Conservation (phyloP, 1,140 invertebrate genomes). For the Sycobia sp. region DNA sequence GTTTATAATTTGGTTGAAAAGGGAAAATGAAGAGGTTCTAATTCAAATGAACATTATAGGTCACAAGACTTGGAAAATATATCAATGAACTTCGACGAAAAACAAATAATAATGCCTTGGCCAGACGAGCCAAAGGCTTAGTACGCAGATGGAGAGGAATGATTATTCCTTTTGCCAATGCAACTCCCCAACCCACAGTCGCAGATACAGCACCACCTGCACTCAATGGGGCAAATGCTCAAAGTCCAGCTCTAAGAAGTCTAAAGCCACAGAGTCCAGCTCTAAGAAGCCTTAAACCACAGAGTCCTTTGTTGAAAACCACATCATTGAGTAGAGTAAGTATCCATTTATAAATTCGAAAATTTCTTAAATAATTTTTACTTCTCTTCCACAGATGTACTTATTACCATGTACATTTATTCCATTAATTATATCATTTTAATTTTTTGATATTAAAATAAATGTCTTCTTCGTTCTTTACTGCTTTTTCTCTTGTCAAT, state of each 20-base stretch:
- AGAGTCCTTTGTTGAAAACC: slow-evolving; percentile 55
- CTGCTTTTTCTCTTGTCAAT: too few species aligned
- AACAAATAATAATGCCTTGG: slow-evolving; percentile 80
- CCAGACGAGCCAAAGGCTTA: slow-evolving; percentile 86
- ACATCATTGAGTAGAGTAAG: slow-evolving; percentile 52
- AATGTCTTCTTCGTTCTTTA: too few species aligned
- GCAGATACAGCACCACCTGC: slow-evolving; percentile 52
- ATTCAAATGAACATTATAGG: slow-evolving; percentile 54
- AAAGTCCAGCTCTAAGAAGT: slow-evolving; percentile 51
- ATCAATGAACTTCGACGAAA: slow-evolving; percentile 89
- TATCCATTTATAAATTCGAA: not conserved
- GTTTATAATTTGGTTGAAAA: not conserved
- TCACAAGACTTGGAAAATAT: slow-evolving; percentile 88
- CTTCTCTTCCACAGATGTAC: too few species aligned
- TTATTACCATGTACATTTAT: too few species aligned
- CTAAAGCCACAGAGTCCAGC: slow-evolving; percentile 56
- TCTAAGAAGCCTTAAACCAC: slow-evolving; percentile 51
- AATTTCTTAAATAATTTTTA: not conserved
- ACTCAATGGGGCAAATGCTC: slow-evolving; percentile 57
- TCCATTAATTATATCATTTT: too few species aligned
- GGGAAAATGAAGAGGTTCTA: not conserved
- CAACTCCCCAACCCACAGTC: slow-evolving; percentile 50
- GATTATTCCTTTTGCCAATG: slow-evolving; percentile 67
- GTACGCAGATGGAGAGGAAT: slow-evolving; percentile 89
- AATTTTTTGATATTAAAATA: too few species aligned